A percentile compares a stretch with the other conserved stretches of the same genome.
Conservation (phyloP, 2,113 vertebrate genomes). For the Marmota monax region DNA sequence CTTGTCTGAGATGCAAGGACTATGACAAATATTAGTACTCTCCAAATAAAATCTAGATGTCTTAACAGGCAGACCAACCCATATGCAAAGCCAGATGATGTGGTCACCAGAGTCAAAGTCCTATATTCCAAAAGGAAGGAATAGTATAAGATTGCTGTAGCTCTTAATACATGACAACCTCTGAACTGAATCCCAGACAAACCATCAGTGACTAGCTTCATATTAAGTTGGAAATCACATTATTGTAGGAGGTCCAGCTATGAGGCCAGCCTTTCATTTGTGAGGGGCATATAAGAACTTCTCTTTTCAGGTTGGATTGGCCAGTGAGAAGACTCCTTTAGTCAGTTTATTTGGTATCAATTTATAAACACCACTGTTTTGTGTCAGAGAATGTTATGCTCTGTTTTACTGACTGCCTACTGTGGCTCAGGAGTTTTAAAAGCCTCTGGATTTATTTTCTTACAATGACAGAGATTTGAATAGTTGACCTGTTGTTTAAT, state of each 20-base stretch:
- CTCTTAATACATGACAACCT: not conserved
- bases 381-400: not conserved
- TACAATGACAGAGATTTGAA: not conserved
- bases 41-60: not conserved
- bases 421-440: not conserved
- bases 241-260: not conserved
- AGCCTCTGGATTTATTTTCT: not conserved
- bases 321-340: not conserved
- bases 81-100: not conserved
- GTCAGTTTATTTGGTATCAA: not conserved
- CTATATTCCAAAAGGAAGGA: not conserved
- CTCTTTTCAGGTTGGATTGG: not conserved
- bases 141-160: not conserved
- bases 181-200: not conserved
- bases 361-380: not conserved
- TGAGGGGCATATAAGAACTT: not conserved
- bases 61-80: not conserved
- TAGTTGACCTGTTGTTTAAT: not conserved
- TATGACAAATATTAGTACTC: not conserved
- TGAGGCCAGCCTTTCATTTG: not conserved
- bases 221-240: too few species aligned
- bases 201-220: not conserved
- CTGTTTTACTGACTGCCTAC: not conserved
- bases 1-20: not conserved
- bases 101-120: not conserved